phyloP scores from a whole-genome alignment of 2,113 vertebrate species.

The Sylvia atricapilla region DNA sequence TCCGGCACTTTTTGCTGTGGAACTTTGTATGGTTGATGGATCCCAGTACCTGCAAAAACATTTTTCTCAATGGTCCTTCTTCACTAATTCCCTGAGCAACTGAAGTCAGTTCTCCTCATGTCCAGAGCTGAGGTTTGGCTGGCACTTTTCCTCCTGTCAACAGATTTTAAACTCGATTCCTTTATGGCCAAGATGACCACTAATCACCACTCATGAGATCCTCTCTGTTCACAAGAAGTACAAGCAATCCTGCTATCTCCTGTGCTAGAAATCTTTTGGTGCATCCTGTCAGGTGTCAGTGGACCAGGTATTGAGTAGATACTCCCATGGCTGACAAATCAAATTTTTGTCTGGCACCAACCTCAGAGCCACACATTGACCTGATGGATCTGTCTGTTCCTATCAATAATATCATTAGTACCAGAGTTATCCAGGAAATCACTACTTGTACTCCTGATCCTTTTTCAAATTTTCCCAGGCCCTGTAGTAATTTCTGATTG shows the following conservation, averaged over 20 bases:
- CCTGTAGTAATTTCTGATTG: neutral
- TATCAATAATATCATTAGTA: neutral
- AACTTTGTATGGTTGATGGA: neutral
- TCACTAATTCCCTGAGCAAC: neutral
- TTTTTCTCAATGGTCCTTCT: neutral
- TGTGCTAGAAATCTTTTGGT: neutral
- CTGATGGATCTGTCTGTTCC: neutral
- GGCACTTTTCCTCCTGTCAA: neutral
- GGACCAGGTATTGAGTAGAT: neutral
- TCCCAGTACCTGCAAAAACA: neutral
- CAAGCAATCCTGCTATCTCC: neutral
- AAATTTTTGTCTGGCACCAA: neutral
- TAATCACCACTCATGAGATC: neutral
- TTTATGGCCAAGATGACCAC: neutral
- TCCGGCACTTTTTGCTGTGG: rapidly evolving
- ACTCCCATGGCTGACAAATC: neutral
- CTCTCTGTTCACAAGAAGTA: neutral
- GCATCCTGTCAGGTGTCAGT: neutral
- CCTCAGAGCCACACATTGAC: rapidly evolving
- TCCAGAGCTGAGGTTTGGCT: neutral
- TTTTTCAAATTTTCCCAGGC: neutral
- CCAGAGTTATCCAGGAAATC: neutral
- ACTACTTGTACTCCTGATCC: neutral
- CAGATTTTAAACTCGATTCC: neutral
- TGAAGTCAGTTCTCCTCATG: neutral